Evolutionary conservation across 1,140 invertebrate genomes (phyloP), one percentile per base, ranked within the genome.

Genomic region (Wiebesia pumilae): DNA sequence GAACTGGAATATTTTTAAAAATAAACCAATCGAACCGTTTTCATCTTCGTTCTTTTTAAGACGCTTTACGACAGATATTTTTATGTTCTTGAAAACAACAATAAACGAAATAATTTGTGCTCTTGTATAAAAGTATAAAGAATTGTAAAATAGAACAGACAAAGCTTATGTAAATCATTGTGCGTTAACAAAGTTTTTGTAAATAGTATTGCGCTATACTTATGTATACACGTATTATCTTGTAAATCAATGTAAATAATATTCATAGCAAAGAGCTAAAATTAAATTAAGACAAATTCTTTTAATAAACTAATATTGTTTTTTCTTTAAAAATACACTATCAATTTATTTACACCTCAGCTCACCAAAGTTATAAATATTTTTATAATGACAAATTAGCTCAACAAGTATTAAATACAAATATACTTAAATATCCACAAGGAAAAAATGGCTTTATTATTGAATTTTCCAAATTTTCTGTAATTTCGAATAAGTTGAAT

Each of bases 181-280:
- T 71, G 16, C 9, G 9, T 71, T 35, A 35, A 19, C 1, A 71
- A 35, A 35, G 67, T 14, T 16, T n/a, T 10, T 71, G 33, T 71
- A 71, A 16, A 71, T 71, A 71, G 30, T 35, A 27, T 38, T 3
- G 33, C 30, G 14, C 3, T n/a, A n/a, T n/a, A n/a, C n/a, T n/a
- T n/a, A n/a, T 71, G 30, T 71, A 71, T 12, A 71, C 16, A 27
- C 33, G 19, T 35, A 71, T 71, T 35, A 71, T 38, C 10, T 71
- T 71, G 67, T 71, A 71, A 71, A 71, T 71, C 6, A n/a, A 65
- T 65, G 62, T 65, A 65, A 27, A 65, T 65, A 65, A 71, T 9
- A 71, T 30, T 67, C n/a, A 67, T 12, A 6, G 62, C 6, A 30
- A 67, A 67, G 7, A 33, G 35, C 30, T 71, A 3, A 71, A 71